These are phyloP conservation scores for Nesospiza acunhae DNA, from an alignment of 2,113 vertebrate genomes.

Conservation along the genomic window DNA sequence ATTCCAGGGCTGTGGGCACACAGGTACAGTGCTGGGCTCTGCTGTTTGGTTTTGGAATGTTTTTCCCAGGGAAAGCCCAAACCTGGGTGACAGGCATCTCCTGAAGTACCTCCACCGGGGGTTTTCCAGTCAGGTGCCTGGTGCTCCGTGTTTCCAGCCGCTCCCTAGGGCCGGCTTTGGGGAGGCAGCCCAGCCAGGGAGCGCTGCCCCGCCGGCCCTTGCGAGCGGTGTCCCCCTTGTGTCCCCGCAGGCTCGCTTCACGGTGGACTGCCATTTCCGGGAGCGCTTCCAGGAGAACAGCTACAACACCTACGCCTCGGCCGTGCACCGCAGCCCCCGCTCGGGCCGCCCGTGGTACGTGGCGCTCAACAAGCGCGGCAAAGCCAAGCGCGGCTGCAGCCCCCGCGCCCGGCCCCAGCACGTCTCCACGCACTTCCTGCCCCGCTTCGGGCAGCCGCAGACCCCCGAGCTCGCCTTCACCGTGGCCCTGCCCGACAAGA, in stretches of 20 bases:
- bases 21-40: not conserved
- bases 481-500: constrained; percentile 81
- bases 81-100: not conserved
- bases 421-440: constrained; percentile 93
- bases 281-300: constrained; percentile 98
- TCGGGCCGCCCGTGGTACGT: constrained; percentile 92
- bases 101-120: rapidly evolving
- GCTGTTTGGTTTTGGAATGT: not conserved
- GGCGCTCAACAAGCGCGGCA: constrained; percentile 95
- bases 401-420: constrained; percentile 92
- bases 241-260: constrained; percentile 80
- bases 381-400: constrained; percentile 93
- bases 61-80: not conserved
- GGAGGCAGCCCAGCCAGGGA: rapidly evolving
- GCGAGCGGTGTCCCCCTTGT: not conserved
- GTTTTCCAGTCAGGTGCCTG: rapidly evolving
- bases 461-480: constrained; percentile 83
- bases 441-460: constrained; percentile 79
- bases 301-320: constrained; percentile 96
- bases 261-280: constrained; percentile 92
- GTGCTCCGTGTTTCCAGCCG: rapidly evolving
- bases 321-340: constrained; percentile 81
- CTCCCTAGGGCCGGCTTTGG: not conserved
- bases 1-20: rapidly evolving
- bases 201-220: rapidly evolving